These are phyloP conservation scores for Torymus texanus DNA, from an alignment of 2,888 invertebrate species.

Conservation along the genomic window DNA sequence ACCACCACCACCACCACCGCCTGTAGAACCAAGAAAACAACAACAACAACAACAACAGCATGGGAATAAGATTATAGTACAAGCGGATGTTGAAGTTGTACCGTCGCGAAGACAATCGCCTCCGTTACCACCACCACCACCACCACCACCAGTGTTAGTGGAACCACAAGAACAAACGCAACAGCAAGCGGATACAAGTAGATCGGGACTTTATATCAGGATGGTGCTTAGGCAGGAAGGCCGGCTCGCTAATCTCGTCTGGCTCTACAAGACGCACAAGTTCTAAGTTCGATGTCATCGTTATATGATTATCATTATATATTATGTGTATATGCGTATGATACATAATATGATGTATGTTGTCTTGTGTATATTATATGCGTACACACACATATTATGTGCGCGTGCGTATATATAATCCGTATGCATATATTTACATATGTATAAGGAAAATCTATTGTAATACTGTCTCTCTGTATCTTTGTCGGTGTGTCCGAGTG, in stretches of 20 bases:
- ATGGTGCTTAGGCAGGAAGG: constrained; percentile 71
- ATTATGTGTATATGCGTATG: no score
- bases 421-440: no score
- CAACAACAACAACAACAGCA: no score
- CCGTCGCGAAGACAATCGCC: constrained; percentile 10
- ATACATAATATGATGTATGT: no score
- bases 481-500: no score
- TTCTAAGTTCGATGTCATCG: constrained; percentile 64
- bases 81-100: constrained; percentile 44
- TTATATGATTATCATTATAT: background rate
- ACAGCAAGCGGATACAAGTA: no score
- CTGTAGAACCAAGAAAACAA: background rate
- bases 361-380: no score
- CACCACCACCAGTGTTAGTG: background rate
- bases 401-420: no score
- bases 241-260: constrained; percentile 67
- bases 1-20: background rate
- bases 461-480: no score
- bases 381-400: no score
- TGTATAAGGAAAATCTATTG: no score
- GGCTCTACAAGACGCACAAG: constrained; percentile 73
- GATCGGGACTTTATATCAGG: constrained; percentile 65
- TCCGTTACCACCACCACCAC: background rate
- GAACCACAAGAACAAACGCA: background rate
- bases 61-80: constrained; percentile 26